A percentile compares a stretch with the other conserved stretches of the same genome.
phyloP scores from a whole-genome alignment of 2,888 invertebrate genomes.

The Habroteleia sp. region DNA sequence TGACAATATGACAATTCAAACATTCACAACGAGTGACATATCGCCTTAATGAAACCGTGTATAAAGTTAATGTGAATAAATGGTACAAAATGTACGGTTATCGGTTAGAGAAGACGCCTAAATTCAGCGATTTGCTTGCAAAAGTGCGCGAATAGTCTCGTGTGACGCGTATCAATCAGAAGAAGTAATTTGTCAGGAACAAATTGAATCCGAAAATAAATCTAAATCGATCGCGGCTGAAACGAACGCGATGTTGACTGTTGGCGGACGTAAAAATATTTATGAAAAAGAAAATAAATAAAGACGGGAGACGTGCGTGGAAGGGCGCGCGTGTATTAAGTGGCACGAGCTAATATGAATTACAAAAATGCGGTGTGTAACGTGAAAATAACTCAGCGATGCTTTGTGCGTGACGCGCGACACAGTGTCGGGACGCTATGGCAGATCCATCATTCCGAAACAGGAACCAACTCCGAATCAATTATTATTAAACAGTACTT shows the following conservation, averaged over 20 bases:
- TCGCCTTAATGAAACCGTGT: no score
- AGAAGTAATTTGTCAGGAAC: slow-evolving; percentile 11
- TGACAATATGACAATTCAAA: no score
- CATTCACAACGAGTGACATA: no score
- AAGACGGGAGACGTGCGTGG: neutral
- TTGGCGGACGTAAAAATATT: slow-evolving; percentile 45
- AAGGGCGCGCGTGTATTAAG: slow-evolving; percentile 63
- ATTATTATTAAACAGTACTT: slow-evolving; percentile 55
- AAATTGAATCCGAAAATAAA: slow-evolving; percentile 38
- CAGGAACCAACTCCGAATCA: slow-evolving; percentile 58
- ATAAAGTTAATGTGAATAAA: no score
- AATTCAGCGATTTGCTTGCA: no score
- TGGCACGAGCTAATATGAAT: slow-evolving; percentile 68
- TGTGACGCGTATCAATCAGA: neutral
- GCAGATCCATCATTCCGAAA: slow-evolving; percentile 75
- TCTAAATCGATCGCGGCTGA: slow-evolving; percentile 10
- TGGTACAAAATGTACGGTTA: no score
- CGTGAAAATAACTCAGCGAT: slow-evolving; percentile 76
- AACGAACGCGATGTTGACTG: slow-evolving; percentile 30
- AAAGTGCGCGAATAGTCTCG: neutral
- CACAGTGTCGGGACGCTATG: slow-evolving; percentile 72
- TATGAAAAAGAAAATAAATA: slow-evolving; percentile 34
- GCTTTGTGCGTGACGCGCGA: slow-evolving; percentile 75
- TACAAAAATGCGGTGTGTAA: slow-evolving; percentile 65
- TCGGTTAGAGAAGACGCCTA: no score